Evolutionary conservation across 2,888 invertebrate genomes (phyloP).

Genomic region (Lacanobia wlatinum): DNA sequence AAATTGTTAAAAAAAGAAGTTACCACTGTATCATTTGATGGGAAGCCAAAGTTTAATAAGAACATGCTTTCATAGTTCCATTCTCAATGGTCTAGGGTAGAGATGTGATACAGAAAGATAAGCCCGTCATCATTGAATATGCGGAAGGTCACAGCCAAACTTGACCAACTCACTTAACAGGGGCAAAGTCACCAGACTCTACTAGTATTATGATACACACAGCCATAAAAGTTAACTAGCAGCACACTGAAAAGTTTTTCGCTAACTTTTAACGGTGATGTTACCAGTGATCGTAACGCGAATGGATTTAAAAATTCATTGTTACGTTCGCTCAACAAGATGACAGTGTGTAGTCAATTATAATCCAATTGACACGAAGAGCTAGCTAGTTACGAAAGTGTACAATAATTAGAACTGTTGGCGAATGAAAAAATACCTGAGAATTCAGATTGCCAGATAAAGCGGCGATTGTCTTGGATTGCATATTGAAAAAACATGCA

Average conservation of each 20-base stretch:
- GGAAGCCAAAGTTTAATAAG: background rate
- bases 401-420: slow-evolving; percentile 87
- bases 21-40: background rate
- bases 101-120: background rate
- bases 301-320: slow-evolving; percentile 35
- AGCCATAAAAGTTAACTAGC: slow-evolving; percentile 55
- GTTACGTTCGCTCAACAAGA: slow-evolving; percentile 44
- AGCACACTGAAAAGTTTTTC: slow-evolving; percentile 19
- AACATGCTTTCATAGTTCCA: background rate
- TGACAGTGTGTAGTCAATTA: slow-evolving; percentile 67
- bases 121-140: background rate
- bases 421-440: slow-evolving; percentile 88
- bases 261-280: slow-evolving; percentile 14
- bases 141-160: slow-evolving; percentile 15
- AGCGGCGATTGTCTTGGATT: slow-evolving; percentile 87
- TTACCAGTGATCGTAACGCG: slow-evolving; percentile 25
- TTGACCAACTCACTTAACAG: slow-evolving; percentile 7
- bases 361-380: slow-evolving; percentile 86
- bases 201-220: slow-evolving; percentile 67
- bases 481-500: slow-evolving; percentile 91
- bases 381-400: slow-evolving; percentile 84
- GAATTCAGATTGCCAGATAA: slow-evolving; percentile 89
- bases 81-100: background rate
- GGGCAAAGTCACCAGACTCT: slow-evolving; percentile 31
- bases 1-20: background rate